Evolutionary conservation across 1,140 invertebrate genomes (phyloP).

Genomic region (Chionoecetes opilio): DNA sequence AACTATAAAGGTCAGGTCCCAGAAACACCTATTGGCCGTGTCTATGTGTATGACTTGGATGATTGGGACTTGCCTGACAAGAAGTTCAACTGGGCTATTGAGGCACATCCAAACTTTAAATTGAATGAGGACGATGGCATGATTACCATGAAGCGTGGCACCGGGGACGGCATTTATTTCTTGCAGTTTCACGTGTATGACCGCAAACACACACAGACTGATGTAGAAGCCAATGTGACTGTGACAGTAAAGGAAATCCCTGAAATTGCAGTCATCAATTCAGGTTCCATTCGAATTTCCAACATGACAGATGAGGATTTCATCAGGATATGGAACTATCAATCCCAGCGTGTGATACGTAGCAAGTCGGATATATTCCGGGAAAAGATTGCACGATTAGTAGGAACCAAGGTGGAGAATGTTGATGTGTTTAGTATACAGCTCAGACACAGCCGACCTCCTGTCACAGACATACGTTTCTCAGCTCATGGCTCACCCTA

Average conservation of each 20-base stretch:
- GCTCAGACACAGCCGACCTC: slow-evolving; percentile 92
- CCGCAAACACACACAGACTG: slow-evolving; percentile 93
- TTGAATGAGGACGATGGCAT: slow-evolving; percentile 96
- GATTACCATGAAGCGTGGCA: slow-evolving; percentile 97
- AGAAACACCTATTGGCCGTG: slow-evolving; percentile 95
- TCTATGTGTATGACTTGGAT: slow-evolving; percentile 98
- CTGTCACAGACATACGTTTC: slow-evolving; percentile 96
- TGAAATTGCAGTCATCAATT: slow-evolving; percentile 97
- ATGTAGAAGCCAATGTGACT: slow-evolving; percentile 91
- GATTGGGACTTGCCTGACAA: slow-evolving; percentile 99
- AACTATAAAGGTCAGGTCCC: slow-evolving; percentile 90
- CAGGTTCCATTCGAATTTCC: slow-evolving; percentile 95
- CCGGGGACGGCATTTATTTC: slow-evolving; percentile 91
- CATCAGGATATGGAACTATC: slow-evolving; percentile 96
- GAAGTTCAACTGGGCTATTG: slow-evolving; percentile 95
- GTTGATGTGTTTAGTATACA: slow-evolving; percentile 98
- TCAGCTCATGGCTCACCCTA: slow-evolving; percentile 98
- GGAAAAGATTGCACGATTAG: slow-evolving; percentile 90
- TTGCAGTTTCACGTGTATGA: slow-evolving; percentile 97
- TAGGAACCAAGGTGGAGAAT: slow-evolving; percentile 93
- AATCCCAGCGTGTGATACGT: slow-evolving; percentile 91
- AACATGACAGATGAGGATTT: slow-evolving; percentile 99
- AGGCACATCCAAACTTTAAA: slow-evolving; percentile 91
- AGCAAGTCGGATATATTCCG: slow-evolving; percentile 95
- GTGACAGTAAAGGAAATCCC: slow-evolving; percentile 97